Evolutionary conservation across 2,888 invertebrate species (phyloP), one percentile per base, ranked within the genome.

Genomic region (Patella depressa): DNA sequence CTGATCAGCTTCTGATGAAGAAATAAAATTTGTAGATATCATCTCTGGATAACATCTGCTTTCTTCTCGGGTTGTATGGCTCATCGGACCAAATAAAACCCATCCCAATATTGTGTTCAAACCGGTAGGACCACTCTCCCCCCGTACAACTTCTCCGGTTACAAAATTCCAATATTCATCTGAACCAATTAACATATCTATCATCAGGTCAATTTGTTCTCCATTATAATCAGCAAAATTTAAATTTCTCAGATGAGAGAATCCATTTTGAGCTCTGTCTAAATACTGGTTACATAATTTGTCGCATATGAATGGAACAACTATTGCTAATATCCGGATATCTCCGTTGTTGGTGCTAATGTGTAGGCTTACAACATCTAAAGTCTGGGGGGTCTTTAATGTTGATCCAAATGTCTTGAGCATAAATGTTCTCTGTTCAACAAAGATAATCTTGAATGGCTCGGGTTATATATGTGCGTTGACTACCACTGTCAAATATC

Each of bases 121-220:
- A 65, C 19, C 65, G 12, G 65, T 65, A 15, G 19, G 24, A 3
- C 65, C 65, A 2, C 14, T 65, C 19, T 24, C 19, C 65, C 65
- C 65, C 65, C 19, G 65, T 65, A 19, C 3, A 1, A 65, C 19
- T 12, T 65, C 65, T 65, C 24, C 65, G 65, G 65, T 19, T 24
- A 65, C 65, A 65, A 65, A 65, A 14, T 65, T 65, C 24, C 65
- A 65, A 65, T 65, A 65, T 24, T 19, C 65, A 65, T 65, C 19
- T 24, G 65, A 65, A 19, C 19, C 65, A 65, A 65, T 65, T 19
- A 65, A 19, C 2, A 65, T 65, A 14, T 65, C 65, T 19, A 65
- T 65, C 12, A 24, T 24, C 24, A 65, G 19, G 19, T 65, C 65
- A 24, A 3, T 65, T 12, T 24, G 19, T 1, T 45, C 45, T 12